Percentiles rank a stretch among this genome's conserved stretches.
These are phyloP conservation scores for Spialia ferax DNA, from an alignment of 2,888 invertebrate species.

Conservation along the genomic window DNA sequence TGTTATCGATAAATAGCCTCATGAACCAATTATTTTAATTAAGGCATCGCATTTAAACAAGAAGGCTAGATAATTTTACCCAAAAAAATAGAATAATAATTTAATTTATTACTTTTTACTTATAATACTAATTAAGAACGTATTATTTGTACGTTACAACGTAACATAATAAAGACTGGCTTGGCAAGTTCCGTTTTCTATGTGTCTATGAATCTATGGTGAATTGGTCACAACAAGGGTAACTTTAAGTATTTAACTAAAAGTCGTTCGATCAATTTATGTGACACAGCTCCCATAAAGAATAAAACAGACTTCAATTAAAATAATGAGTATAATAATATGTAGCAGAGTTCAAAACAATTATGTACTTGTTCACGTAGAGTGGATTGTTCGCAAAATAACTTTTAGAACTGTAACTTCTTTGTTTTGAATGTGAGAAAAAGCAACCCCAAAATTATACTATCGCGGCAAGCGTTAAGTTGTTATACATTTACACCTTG, in stretches of 20 bases:
- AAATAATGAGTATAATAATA: not conserved
- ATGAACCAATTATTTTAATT: no score
- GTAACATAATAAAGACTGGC: no score
- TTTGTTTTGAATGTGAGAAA: constrained; percentile 38
- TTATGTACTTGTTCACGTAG: constrained; percentile 2
- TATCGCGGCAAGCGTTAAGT: constrained; percentile 14
- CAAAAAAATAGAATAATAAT: no score
- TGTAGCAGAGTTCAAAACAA: constrained; percentile 17
- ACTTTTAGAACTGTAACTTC: not conserved
- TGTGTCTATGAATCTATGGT: not conserved
- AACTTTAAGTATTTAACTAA: not conserved
- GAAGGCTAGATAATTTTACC: no score
- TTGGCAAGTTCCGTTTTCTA: no score
- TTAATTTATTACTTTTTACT: no score
- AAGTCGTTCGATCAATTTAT: constrained; percentile 13
- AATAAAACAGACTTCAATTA: constrained; percentile 2
- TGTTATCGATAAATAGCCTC: no score
- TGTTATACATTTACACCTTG: constrained; percentile 24
- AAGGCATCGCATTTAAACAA: no score
- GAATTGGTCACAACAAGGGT: not conserved
- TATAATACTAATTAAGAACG: no score
- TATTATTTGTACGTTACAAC: no score
- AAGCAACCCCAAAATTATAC: constrained; percentile 31
- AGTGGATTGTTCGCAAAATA: constrained; percentile 10
- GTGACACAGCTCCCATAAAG: not conserved